Conservation (phyloP, 2,888 invertebrate species). For the Drepana falcataria region DNA sequence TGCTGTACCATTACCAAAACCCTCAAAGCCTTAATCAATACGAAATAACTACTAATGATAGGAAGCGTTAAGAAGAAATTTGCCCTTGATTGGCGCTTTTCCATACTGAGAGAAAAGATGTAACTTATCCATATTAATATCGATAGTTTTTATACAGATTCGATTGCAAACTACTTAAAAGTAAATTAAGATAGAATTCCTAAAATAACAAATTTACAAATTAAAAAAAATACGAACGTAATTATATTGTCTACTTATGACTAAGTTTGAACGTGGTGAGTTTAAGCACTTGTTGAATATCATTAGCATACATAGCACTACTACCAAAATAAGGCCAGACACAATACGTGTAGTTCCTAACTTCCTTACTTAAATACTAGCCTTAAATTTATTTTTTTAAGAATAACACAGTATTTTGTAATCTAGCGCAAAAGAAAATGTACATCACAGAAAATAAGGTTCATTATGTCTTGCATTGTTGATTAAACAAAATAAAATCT, state of each 20-base stretch:
- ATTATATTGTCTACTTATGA: slow-evolving; percentile 15
- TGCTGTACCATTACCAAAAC: slow-evolving; percentile 64
- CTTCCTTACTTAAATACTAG: too few species aligned
- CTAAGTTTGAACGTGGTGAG: slow-evolving; percentile 68
- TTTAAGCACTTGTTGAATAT: slow-evolving; percentile 49
- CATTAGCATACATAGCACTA: slow-evolving; percentile 13
- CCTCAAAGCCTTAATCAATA: slow-evolving; percentile 38
- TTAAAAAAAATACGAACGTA: slow-evolving; percentile 14
- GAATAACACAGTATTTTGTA: too few species aligned
- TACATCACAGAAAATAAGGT: too few species aligned
- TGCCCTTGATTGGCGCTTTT: too few species aligned
- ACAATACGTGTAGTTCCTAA: slow-evolving; percentile 11
- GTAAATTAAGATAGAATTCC: slow-evolving; percentile 6
- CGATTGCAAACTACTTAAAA: slow-evolving; percentile 11
- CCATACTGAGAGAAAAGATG: too few species aligned
- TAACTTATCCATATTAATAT: too few species aligned
- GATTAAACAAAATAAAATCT: too few species aligned
- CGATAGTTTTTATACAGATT: not conserved
- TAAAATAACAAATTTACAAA: not conserved
- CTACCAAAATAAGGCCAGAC: slow-evolving; percentile 40
- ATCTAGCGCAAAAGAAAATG: too few species aligned
- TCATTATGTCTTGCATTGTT: too few species aligned
- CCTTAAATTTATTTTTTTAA: too few species aligned
- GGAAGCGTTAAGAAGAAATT: too few species aligned
- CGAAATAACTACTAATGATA: slow-evolving; percentile 9